These are phyloP conservation scores for Ditylenchus dipsaci DNA, from an alignment of 1,140 invertebrate species.

Conservation along the genomic window DNA sequence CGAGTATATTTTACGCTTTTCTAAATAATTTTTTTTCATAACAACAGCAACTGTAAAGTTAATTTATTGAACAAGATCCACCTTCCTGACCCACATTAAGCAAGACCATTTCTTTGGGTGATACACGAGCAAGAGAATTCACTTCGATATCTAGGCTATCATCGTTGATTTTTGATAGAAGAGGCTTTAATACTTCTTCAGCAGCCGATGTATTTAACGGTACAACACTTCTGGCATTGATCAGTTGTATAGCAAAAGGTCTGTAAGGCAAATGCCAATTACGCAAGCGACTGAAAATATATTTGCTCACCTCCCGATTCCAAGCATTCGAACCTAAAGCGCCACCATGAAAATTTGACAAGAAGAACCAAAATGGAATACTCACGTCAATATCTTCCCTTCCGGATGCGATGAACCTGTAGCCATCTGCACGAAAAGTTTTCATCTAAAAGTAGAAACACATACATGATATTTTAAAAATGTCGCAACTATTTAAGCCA, in stretches of 20 bases:
- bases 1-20: slow-evolving; percentile 54
- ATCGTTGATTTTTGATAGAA: slow-evolving; percentile 2
- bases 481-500: too few species aligned
- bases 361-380: slow-evolving; percentile 17
- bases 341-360: too few species aligned
- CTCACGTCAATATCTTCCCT: slow-evolving; percentile 51
- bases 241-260: slow-evolving; percentile 54
- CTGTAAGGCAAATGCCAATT: slow-evolving; percentile 48
- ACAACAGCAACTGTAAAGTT: background rate
- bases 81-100: slow-evolving; percentile 49
- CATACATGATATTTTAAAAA: too few species aligned
- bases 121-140: slow-evolving; percentile 31
- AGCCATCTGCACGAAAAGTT: slow-evolving; percentile 33
- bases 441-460: slow-evolving; percentile 14
- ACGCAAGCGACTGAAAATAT: slow-evolving; percentile 61
- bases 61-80: slow-evolving; percentile 28
- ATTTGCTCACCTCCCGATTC: slow-evolving; percentile 60
- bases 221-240: slow-evolving; percentile 23
- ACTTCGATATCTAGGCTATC: slow-evolving; percentile 40
- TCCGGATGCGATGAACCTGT: slow-evolving; percentile 45
- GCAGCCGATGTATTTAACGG: slow-evolving; percentile 4
- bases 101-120: slow-evolving; percentile 15
- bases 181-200: slow-evolving; percentile 26
- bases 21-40: slow-evolving; percentile 25
- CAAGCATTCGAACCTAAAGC: slow-evolving; percentile 39